Conservation (phyloP, 2,797 vertebrate species). For the Odontamblyopus rebecca region DNA sequence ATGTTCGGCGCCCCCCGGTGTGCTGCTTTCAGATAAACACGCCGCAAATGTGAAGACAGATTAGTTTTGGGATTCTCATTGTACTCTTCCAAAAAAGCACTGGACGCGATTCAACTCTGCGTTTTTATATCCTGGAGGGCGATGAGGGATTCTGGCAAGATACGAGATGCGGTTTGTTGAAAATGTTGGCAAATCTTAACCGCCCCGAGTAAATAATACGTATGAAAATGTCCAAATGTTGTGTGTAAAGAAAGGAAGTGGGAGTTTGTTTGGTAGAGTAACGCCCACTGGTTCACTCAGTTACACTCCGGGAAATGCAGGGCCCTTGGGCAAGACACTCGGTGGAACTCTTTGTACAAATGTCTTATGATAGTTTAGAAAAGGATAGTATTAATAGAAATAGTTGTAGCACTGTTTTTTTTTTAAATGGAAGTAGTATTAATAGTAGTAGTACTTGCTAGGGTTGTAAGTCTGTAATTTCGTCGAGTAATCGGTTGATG, state of each 20-base stretch:
- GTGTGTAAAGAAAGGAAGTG: not conserved
- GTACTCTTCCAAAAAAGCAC: slow-evolving; percentile 4
- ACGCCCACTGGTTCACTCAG: not conserved
- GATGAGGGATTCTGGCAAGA: slow-evolving; percentile 32
- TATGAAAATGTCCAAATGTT: not conserved
- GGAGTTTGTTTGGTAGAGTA: not conserved
- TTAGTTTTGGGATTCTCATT: slow-evolving; percentile 6
- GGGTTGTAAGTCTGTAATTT: no score
- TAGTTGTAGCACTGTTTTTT: no score
- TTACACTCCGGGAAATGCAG: not conserved
- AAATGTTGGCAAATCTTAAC: slow-evolving; percentile 1
- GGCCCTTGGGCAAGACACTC: not conserved
- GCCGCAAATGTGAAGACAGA: slow-evolving; percentile 5
- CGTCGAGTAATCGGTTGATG: no score
- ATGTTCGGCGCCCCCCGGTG: not conserved
- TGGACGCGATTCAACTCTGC: not conserved
- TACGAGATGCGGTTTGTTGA: not conserved
- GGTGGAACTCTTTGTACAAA: not conserved
- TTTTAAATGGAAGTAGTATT: no score
- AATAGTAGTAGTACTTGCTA: no score
- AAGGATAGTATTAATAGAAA: no score
- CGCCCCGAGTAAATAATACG: not conserved
- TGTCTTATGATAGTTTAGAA: not conserved
- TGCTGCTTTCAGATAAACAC: slow-evolving; percentile 7
- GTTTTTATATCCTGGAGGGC: slow-evolving; percentile 24